These are phyloP conservation scores for Mimas tiliae DNA, from an alignment of 2,888 invertebrate species.

Conservation along the genomic window DNA sequence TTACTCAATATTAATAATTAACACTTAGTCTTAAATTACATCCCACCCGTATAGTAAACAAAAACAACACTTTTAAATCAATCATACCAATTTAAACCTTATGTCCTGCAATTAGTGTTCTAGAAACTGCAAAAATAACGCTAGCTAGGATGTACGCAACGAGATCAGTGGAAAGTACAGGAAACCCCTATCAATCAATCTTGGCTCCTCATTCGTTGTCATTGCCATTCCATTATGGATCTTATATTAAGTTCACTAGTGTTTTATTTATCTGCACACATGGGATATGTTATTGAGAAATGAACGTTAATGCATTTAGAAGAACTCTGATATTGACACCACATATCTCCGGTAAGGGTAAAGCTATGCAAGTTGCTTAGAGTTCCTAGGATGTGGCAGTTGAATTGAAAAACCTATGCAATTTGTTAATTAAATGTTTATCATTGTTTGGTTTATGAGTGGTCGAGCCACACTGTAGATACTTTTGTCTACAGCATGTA, in stretches of 20 bases:
- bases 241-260: neutral
- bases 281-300: conserved; percentile 4
- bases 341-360: conserved; percentile 26
- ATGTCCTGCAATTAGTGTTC: conserved; percentile 10
- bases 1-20: conserved; percentile 1
- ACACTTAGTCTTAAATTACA: conserved; percentile 18
- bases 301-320: conserved; percentile 15
- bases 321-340: conserved; percentile 29
- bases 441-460: too few species aligned
- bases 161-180: conserved; percentile 48
- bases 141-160: conserved; percentile 18
- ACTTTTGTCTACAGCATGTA: too few species aligned
- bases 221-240: conserved; percentile 12
- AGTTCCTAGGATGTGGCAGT: neutral
- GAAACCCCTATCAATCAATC: conserved; percentile 57
- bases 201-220: conserved; percentile 36
- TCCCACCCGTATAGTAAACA: conserved; percentile 19
- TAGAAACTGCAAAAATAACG: conserved; percentile 8
- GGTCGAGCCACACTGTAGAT: too few species aligned
- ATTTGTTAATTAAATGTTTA: neutral
- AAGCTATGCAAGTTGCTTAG: conserved; percentile 19
- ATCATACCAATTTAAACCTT: conserved; percentile 10
- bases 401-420: neutral
- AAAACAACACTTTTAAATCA: neutral
- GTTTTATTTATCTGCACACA: conserved; percentile 2